Evolutionary conservation across 2,797 vertebrate species (phyloP), one percentile per base, ranked within the genome.

Genomic region (Pangasius larnaudii): DNA sequence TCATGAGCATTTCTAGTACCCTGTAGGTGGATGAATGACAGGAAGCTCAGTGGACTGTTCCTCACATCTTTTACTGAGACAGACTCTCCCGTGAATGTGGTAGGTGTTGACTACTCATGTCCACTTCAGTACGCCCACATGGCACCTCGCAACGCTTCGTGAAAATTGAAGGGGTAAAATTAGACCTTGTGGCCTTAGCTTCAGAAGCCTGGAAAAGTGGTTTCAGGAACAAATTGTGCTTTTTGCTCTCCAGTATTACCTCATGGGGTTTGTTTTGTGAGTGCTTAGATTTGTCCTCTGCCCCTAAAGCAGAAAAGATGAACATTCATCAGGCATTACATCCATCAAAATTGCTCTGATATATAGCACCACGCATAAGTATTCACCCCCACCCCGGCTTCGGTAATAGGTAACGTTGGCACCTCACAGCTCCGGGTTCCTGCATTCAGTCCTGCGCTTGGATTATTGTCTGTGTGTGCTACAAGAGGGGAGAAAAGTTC

Each of bases 31-130:
- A 81, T 59, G 19, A 39, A 39, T 42, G 36, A 33, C 6, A 2
- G n/a, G 27, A 61, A 16, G 33, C 33, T 39, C 77, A 58, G 33
- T 36, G 33, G 36, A 58, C 53, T 58, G 30, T 36, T 36, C 33
- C 53, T 36, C 33, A 13, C 77, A 59, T 33, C 3, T 79, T 79
- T 79, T 22, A 58, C 33, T 58, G 18, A 79, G 51, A 79, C 24
- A 0, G 46, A 75, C 27, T 53, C 46, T 79, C 51, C 58, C n/a
- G 53, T 80, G 58, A 82, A 82, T 42, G 79, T 63, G 58, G 11
- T n/a, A 63, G 58, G 58, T 82, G 79, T 46, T 82, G 58, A 63
- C 79, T 63, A 42, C 79, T 63, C 58, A 18, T 9, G 58, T n/a
- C 58, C 58, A 63, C 36, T 63, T 82, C 58, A 61, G 36, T 63